Evolutionary conservation across 1,140 invertebrate genomes (phyloP).

Genomic region (Dermatophagoides farinae): DNA sequence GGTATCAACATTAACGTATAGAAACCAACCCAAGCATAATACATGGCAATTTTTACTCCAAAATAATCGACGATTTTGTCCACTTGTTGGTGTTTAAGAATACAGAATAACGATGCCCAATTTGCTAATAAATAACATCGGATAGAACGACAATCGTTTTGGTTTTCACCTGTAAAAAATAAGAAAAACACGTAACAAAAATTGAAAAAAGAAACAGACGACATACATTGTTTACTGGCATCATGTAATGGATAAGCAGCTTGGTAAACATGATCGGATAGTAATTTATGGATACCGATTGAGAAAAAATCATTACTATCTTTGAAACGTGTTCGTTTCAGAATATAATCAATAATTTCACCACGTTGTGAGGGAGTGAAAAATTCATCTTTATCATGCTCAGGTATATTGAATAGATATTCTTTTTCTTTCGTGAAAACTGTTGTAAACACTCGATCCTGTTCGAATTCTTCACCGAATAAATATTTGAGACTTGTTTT

Average conservation of each 20-base stretch:
- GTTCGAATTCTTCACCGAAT: conserved; percentile 12
- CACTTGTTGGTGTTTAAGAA: conserved; percentile 73
- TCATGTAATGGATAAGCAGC: conserved; percentile 79
- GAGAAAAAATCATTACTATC: conserved; percentile 17
- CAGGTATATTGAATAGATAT: conserved; percentile 48
- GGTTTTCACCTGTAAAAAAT: neutral
- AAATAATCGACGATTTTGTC: conserved; percentile 71
- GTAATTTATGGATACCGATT: conserved; percentile 45
- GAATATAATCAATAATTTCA: conserved; percentile 71
- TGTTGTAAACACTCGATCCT: neutral
- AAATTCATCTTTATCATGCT: conserved; percentile 41
- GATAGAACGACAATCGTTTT: conserved; percentile 13
- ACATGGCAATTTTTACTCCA: conserved; percentile 59
- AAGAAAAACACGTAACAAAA: neutral
- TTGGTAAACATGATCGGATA: conserved; percentile 49
- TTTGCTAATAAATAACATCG: conserved; percentile 48
- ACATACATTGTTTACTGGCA: conserved; percentile 29
- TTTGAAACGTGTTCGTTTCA: conserved; percentile 48
- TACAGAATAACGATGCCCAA: conserved; percentile 65
- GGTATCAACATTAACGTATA: conserved; percentile 39
- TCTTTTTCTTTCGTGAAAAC: conserved; percentile 38
- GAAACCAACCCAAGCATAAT: conserved; percentile 41
- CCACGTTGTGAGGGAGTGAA: conserved; percentile 64
- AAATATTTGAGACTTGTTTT: conserved; percentile 6
- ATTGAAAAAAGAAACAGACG: neutral